A percentile compares a stretch with the other conserved stretches of the same genome.
Evolutionary conservation across 1,140 invertebrate species (phyloP).

Genomic region (Leptonema lineaticorne): DNA sequence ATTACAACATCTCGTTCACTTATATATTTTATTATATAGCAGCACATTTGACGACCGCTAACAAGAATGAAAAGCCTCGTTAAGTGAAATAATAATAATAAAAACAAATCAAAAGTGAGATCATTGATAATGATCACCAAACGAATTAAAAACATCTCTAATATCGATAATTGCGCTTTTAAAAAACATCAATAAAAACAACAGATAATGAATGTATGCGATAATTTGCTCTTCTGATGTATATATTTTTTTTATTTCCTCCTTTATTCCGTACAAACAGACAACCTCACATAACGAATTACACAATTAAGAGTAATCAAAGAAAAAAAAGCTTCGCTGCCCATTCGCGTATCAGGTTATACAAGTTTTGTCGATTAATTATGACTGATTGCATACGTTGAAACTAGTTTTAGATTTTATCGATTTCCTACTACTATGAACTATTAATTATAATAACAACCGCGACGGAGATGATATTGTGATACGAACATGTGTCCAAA

Average conservation of each 20-base stretch:
- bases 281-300: too few relatives aligned
- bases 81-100: too few relatives aligned
- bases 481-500: too few relatives aligned
- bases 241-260: too few relatives aligned
- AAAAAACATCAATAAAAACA: not conserved
- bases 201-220: too few relatives aligned
- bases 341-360: constrained; percentile 8
- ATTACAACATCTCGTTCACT: too few relatives aligned
- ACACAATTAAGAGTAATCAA: not conserved
- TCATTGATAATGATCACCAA: not conserved
- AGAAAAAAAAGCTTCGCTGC: too few relatives aligned
- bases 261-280: too few relatives aligned
- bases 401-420: not conserved
- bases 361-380: constrained; percentile 2
- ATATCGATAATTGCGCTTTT: not conserved
- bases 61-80: too few relatives aligned
- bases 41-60: too few relatives aligned
- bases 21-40: too few relatives aligned
- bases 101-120: not conserved
- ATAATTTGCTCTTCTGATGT: too few relatives aligned
- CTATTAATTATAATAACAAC: constrained; percentile 5
- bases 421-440: not conserved
- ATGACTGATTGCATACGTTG: not conserved
- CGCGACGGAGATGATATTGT: not conserved
- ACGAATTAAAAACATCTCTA: not conserved